Evolutionary conservation across 2,113 vertebrate genomes (phyloP).

Genomic region (Indicator indicator): DNA sequence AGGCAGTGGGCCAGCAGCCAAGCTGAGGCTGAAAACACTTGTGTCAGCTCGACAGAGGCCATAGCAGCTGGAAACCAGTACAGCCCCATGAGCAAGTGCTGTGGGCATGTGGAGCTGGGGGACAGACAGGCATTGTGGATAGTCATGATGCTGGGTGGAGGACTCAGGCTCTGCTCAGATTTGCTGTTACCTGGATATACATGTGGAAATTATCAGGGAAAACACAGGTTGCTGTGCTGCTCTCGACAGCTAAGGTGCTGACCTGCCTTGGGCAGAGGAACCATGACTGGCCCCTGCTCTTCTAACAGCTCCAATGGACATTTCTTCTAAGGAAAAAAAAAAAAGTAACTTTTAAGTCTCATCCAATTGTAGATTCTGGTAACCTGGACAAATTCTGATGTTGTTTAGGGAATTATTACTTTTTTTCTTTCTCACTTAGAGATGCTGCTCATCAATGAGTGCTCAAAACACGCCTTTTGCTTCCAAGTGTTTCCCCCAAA

Average conservation of each 20-base stretch:
- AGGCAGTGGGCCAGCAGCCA: not conserved
- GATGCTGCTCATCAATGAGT: not conserved
- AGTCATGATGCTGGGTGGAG: not conserved
- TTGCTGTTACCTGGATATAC: not conserved
- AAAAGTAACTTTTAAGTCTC: not conserved
- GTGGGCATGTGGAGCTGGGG: not conserved
- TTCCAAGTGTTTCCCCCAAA: not conserved
- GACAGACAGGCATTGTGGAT: not conserved
- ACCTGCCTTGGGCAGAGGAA: not conserved
- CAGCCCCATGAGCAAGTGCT: not conserved
- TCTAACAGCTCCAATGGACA: not conserved
- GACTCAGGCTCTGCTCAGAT: not conserved
- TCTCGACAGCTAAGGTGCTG: accelerated
- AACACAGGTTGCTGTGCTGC: not conserved
- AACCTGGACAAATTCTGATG: not conserved
- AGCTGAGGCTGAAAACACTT: not conserved
- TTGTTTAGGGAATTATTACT: not conserved
- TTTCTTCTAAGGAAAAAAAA: not conserved
- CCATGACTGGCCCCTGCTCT: accelerated
- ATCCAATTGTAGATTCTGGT: not conserved
- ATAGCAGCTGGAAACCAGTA: not conserved
- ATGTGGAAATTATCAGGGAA: not conserved
- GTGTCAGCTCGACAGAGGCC: not conserved
- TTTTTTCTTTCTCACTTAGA: not conserved
- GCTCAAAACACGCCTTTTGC: accelerated